These are phyloP conservation scores for Emydocephalus ijimae DNA, from an alignment of 2,113 vertebrate genomes.

Conservation along the genomic window DNA sequence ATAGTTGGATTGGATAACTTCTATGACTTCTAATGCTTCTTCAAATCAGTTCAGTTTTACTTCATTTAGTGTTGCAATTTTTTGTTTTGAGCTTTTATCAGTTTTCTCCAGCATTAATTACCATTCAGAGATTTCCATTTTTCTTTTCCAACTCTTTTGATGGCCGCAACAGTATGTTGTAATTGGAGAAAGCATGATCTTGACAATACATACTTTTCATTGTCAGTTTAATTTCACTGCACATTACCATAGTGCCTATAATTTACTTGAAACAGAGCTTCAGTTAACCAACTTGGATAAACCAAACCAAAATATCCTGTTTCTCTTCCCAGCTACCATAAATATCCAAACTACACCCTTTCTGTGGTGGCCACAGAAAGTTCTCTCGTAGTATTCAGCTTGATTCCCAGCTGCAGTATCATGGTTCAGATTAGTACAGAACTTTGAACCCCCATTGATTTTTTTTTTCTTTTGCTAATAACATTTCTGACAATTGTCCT, in stretches of 20 bases:
- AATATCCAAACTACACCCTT: slow-evolving; percentile 50
- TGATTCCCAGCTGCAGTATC: slow-evolving; percentile 30
- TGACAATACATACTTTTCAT: neutral
- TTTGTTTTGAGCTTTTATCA: neutral
- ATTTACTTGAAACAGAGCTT: slow-evolving; percentile 40
- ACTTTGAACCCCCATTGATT: slow-evolving; percentile 22
- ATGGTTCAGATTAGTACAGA: slow-evolving; percentile 31
- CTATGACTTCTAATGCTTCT: neutral
- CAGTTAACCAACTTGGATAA: slow-evolving; percentile 44
- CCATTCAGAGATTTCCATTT: neutral
- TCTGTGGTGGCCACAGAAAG: slow-evolving; percentile 38
- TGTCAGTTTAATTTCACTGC: neutral
- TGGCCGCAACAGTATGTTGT: neutral
- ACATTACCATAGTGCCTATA: neutral
- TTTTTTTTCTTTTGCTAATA: neutral
- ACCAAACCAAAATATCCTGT: slow-evolving; percentile 42
- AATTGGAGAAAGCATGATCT: neutral
- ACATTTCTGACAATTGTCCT: slow-evolving; percentile 6
- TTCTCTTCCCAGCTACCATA: slow-evolving; percentile 39
- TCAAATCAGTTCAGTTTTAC: neutral
- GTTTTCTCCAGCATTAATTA: neutral
- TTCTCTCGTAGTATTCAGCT: neutral
- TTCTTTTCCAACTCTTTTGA: neutral
- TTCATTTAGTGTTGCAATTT: neutral
- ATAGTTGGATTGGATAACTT: neutral